Evolutionary conservation across 2,888 invertebrate genomes (phyloP), one percentile per base, ranked within the genome.

Genomic region (Drosophila pseudotalamancana): DNA sequence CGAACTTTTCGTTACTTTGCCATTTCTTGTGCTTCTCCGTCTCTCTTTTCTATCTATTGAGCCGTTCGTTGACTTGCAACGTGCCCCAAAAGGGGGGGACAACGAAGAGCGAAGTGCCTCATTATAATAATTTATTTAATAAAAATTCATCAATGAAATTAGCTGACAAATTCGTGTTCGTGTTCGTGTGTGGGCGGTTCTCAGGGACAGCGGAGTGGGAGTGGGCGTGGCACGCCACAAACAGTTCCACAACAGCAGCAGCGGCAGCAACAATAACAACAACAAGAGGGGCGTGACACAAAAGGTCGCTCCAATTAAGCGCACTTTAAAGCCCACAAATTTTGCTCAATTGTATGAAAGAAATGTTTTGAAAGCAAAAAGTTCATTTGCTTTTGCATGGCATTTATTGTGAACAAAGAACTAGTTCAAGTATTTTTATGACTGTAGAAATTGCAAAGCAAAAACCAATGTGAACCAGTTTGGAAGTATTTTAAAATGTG

Each of bases 61-160:
- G 48, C 46, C 80, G 77, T 77, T 77, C 72, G 68, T 77, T 80
- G 76, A 77, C 81, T 80, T 80, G 73, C 77, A 76, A 76, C 77
- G 48, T 72, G 72, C 66, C 72, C 25, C 69, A 45, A 53, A 43
- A 31, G 46, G 18, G 16, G 34, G 46, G 18, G 16, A 12, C 37
- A 39, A 29, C 37, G 29, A n/a, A 32, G 45, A 43, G 9, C 45
- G 34, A 21, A 48, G 27, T 42, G 50, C 42, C 86, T 87, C 75
- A 83, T 83, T 83, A 85, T 69, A 83, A 83, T 84, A 83, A 87
- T 88, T 83, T 87, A 88, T 83, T 83, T 70, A 87, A 88, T 87
- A 87, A 83, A 88, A 88, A 75, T 85, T 88, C 86, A 87, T 87
- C 88, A 87, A 83, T 88, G 88, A 82, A 88, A 83, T 83, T 80